A percentile compares a stretch with the other conserved stretches of the same genome.
phyloP scores from a whole-genome alignment of 2,797 vertebrate genomes.

The Scarus forsteni region DNA sequence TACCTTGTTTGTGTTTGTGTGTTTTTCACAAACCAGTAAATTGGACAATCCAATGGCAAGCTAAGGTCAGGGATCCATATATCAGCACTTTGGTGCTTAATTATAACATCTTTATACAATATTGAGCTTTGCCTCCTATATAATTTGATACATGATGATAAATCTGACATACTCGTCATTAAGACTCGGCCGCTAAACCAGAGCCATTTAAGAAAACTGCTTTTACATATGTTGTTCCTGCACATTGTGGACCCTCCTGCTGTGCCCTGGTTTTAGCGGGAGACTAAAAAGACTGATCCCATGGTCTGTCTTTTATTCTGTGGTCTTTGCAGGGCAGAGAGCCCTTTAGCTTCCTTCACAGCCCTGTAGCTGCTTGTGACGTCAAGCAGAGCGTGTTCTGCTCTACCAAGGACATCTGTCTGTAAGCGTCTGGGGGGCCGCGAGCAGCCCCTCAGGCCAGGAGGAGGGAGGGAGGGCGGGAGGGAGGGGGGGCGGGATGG shows the following conservation, averaged over 20 bases:
- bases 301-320: slow-evolving; percentile 63
- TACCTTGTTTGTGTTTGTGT: no score
- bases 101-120: no score
- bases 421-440: slow-evolving; percentile 83
- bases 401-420: slow-evolving; percentile 88
- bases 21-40: no score
- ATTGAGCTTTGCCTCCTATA: no score
- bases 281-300: slow-evolving; percentile 40
- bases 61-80: no score
- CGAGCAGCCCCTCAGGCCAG: slow-evolving; percentile 71
- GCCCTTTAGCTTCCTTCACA: slow-evolving; percentile 71
- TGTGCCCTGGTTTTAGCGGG: slow-evolving; percentile 45
- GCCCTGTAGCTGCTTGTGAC: slow-evolving; percentile 75
- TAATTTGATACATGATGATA: no score
- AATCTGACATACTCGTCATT: neutral
- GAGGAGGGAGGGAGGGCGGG: slow-evolving; percentile 19
- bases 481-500: slow-evolving; percentile 17
- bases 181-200: slow-evolving; percentile 6
- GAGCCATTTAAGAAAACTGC: slow-evolving; percentile 5
- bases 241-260: slow-evolving; percentile 51
- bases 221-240: slow-evolving; percentile 56
- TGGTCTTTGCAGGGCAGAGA: slow-evolving; percentile 68
- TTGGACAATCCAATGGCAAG: no score
- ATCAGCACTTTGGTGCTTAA: no score
- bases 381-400: slow-evolving; percentile 81